Conservation (phyloP, 2,113 vertebrate species). For the Callipepla californica region DNA sequence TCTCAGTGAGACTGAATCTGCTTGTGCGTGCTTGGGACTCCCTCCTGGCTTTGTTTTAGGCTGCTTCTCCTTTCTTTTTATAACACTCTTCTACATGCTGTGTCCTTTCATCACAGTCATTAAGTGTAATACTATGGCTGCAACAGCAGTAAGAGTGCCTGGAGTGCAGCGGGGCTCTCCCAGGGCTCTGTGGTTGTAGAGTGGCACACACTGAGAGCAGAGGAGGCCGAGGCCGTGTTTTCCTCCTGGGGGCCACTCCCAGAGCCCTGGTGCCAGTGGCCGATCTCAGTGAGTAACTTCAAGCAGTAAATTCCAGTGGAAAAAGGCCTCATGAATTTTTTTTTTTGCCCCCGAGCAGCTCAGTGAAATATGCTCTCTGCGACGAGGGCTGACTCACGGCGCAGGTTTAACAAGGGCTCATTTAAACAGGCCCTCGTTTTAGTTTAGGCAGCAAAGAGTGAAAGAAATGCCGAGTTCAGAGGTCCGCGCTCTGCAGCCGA, state of each 20-base stretch:
- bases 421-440: not conserved
- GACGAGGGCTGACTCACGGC: not conserved
- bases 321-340: not conserved
- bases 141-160: not conserved
- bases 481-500: not conserved
- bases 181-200: not conserved
- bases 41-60: not conserved
- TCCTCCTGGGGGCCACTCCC: not conserved
- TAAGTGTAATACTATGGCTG: not conserved
- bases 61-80: not conserved
- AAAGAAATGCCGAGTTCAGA: not conserved
- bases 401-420: not conserved
- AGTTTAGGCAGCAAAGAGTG: not conserved
- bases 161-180: not conserved
- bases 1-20: not conserved
- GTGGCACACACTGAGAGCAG: not conserved
- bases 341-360: not conserved
- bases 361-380: not conserved
- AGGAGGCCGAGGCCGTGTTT: not conserved
- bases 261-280: not conserved
- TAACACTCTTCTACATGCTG: not conserved
- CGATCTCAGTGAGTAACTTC: not conserved
- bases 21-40: not conserved
- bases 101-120: not conserved
- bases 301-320: constrained; percentile 1